These are phyloP conservation scores for Whitmania pigra DNA, from an alignment of 1,140 invertebrate genomes.

Conservation along the genomic window DNA sequence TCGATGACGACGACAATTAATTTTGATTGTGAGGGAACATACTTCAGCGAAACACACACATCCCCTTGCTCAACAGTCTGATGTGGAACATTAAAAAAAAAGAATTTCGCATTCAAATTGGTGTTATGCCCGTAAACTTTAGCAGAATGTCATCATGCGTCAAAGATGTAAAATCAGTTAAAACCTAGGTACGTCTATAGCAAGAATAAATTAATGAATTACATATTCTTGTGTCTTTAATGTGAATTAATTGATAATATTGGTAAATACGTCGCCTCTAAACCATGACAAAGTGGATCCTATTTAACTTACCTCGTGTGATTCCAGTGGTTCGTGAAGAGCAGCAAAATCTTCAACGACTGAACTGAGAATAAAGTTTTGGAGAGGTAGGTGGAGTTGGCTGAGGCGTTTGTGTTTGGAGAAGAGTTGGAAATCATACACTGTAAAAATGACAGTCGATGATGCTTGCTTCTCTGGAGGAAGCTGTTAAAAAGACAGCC, in stretches of 20 bases:
- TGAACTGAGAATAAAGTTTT: background rate
- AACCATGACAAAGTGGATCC: too few species aligned
- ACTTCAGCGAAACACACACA: background rate
- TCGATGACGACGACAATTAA: background rate
- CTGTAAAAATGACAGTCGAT: background rate
- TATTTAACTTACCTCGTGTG: background rate
- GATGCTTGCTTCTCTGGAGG: constrained; percentile 7
- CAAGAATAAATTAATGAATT: too few species aligned
- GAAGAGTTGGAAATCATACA: constrained; percentile 3
- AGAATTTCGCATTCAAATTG: background rate
- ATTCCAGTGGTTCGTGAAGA: background rate
- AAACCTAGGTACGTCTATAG: too few species aligned
- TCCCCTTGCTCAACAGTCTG: background rate
- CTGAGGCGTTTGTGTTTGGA: constrained; percentile 1
- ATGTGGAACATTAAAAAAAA: too few species aligned
- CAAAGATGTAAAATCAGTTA: too few species aligned
- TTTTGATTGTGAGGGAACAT: constrained; percentile 3
- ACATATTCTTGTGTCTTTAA: too few species aligned
- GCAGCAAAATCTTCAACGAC: constrained; percentile 8
- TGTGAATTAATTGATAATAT: too few species aligned
- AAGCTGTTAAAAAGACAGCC: background rate
- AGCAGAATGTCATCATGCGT: background rate
- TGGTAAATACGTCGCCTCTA: too few species aligned
- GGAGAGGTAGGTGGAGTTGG: background rate
- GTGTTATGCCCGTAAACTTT: background rate